phyloP scores from a whole-genome alignment of 1,140 invertebrate species.

The Calephelis nemesis region DNA sequence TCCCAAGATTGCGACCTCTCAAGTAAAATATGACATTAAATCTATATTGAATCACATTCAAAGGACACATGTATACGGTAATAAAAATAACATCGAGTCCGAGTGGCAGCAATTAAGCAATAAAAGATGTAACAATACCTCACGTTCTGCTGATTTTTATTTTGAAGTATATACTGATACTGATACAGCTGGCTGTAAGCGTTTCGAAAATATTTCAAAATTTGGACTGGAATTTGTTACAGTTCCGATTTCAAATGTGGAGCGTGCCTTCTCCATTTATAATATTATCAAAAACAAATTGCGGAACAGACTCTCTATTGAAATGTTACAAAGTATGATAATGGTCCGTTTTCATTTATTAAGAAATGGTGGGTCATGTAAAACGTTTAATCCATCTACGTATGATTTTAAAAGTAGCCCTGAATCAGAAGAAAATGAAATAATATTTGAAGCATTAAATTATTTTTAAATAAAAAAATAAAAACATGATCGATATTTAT shows the following conservation, averaged over 20 bases:
- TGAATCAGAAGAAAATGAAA: too few species aligned
- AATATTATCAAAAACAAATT: constrained; percentile 25
- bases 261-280: constrained; percentile 39
- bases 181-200: constrained; percentile 40
- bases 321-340: too few species aligned
- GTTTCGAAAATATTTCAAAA: constrained; percentile 43
- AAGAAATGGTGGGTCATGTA: too few species aligned
- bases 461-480: too few species aligned
- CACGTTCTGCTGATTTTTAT: constrained; percentile 38
- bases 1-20: constrained; percentile 42
- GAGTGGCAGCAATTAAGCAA: constrained; percentile 29
- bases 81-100: constrained; percentile 29
- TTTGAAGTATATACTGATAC: constrained; percentile 41
- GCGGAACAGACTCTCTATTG: too few species aligned
- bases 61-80: constrained; percentile 28
- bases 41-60: constrained; percentile 37
- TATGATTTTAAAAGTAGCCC: too few species aligned
- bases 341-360: too few species aligned
- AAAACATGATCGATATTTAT: too few species aligned
- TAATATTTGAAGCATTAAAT: too few species aligned
- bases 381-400: too few species aligned
- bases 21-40: constrained; percentile 24
- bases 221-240: constrained; percentile 41
- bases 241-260: constrained; percentile 40
- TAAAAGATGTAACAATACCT: constrained; percentile 27